Evolutionary conservation across 2,888 invertebrate genomes (phyloP).

Genomic region (Branchinecta sandiegonensis): DNA sequence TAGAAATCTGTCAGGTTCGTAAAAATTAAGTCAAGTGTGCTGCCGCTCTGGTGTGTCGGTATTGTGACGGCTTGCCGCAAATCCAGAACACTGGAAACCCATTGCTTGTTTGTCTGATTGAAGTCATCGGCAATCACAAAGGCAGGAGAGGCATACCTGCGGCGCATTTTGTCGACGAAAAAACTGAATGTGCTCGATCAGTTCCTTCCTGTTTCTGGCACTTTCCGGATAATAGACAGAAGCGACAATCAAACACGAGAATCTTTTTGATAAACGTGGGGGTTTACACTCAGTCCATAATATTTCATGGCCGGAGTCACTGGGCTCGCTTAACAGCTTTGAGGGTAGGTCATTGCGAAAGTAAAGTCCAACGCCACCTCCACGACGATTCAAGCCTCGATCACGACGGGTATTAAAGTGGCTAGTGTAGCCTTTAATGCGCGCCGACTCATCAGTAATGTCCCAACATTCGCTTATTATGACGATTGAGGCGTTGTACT

Average conservation of each 20-base stretch:
- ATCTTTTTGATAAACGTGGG: neutral
- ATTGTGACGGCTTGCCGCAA: neutral
- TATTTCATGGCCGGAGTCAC: conserved; percentile 13
- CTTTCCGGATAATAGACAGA: neutral
- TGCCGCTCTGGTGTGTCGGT: neutral
- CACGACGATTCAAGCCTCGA: neutral
- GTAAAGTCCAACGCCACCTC: neutral
- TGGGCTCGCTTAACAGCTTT: conserved; percentile 6
- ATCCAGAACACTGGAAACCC: conserved; percentile 12
- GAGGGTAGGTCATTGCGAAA: conserved; percentile 10
- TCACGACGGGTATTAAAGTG: conserved; percentile 1
- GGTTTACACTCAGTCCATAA: neutral
- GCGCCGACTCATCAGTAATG: neutral
- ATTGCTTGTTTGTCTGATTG: neutral
- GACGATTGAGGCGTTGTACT: neutral
- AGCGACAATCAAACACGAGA: neutral
- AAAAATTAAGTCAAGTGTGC: conserved; percentile 7
- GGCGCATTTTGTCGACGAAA: conserved; percentile 11
- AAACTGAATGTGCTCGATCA: neutral
- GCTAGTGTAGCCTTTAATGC: neutral
- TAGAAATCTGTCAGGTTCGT: conserved; percentile 3
- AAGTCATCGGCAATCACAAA: conserved; percentile 4
- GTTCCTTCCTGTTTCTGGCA: conserved; percentile 14
- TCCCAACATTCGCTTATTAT: neutral
- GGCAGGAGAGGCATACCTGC: neutral